A percentile compares a stretch with the other conserved stretches of the same genome.
Evolutionary conservation across 1,140 invertebrate genomes (phyloP).

Genomic region (Hesperophylax magnus): DNA sequence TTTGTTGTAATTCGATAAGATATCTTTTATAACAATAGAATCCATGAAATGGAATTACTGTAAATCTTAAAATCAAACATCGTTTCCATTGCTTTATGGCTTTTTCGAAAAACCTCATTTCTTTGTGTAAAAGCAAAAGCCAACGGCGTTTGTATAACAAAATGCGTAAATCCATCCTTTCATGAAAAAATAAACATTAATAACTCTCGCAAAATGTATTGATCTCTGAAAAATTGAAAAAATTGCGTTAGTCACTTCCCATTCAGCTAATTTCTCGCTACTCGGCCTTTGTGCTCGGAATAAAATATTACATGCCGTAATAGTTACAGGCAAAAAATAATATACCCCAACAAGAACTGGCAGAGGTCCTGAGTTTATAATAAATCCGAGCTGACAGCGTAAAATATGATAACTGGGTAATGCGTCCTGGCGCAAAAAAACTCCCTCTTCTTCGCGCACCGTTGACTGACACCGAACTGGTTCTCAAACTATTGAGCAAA

Average conservation of each 20-base stretch:
- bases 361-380: slow-evolving; percentile 42
- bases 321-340: slow-evolving; percentile 16
- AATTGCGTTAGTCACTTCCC: not conserved
- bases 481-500: not conserved
- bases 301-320: slow-evolving; percentile 36
- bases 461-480: not conserved
- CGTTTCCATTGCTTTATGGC: not conserved
- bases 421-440: slow-evolving; percentile 33
- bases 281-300: slow-evolving; percentile 13
- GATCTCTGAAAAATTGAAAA: slow-evolving; percentile 6
- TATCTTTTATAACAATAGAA: too few relatives aligned
- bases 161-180: slow-evolving; percentile 7
- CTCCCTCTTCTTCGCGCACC: not conserved
- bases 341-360: slow-evolving; percentile 17
- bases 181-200: slow-evolving; percentile 30
- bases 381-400: slow-evolving; percentile 54
- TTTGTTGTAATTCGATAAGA: too few relatives aligned
- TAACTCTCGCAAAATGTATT: slow-evolving; percentile 34
- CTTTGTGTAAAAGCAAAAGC: slow-evolving; percentile 7
- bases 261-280: slow-evolving; percentile 39
- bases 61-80: slow-evolving; percentile 6
- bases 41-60: not conserved
- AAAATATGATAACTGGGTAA: slow-evolving; percentile 57
- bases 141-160: not conserved
- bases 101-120: slow-evolving; percentile 13